These are phyloP conservation scores for Ochotona curzoniae DNA, from an alignment of 2,113 vertebrate species.

Conservation along the genomic window DNA sequence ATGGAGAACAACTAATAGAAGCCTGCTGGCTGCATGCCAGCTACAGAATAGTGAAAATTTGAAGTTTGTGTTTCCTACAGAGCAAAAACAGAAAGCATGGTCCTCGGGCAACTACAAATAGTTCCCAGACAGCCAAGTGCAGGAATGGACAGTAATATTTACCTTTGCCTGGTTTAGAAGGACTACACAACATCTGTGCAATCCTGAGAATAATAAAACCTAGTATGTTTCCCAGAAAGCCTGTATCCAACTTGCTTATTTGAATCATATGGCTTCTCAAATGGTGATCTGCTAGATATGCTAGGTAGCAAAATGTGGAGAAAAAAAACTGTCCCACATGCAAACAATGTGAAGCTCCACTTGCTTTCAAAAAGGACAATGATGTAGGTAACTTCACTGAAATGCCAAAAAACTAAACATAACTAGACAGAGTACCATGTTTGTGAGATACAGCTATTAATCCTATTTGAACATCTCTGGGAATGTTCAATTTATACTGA, in stretches of 20 bases:
- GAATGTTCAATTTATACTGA: not conserved
- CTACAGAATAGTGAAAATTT: slow-evolving; percentile 26
- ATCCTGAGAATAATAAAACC: not conserved
- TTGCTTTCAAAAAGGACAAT: not conserved
- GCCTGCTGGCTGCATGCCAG: slow-evolving; percentile 37
- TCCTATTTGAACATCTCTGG: not conserved
- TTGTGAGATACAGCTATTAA: not conserved
- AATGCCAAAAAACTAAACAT: not conserved
- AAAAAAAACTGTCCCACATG: not conserved
- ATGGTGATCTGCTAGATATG: not conserved
- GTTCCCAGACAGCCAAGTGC: not conserved
- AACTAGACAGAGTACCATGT: rapidly evolving
- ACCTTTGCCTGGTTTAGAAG: not conserved
- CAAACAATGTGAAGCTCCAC: not conserved
- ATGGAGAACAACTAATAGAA: slow-evolving; percentile 56
- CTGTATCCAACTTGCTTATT: not conserved
- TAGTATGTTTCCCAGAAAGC: not conserved
- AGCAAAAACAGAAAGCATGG: slow-evolving; percentile 31
- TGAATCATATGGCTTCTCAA: slow-evolving; percentile 1
- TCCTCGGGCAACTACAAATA: slow-evolving; percentile 45
- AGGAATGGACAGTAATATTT: not conserved
- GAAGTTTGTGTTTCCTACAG: slow-evolving; percentile 51
- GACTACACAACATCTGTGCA: not conserved
- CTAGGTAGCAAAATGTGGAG: not conserved
- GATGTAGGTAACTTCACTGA: not conserved